Evolutionary conservation across 2,113 vertebrate species (phyloP), one percentile per base, ranked within the genome.

Genomic region (Tyrannus savana): DNA sequence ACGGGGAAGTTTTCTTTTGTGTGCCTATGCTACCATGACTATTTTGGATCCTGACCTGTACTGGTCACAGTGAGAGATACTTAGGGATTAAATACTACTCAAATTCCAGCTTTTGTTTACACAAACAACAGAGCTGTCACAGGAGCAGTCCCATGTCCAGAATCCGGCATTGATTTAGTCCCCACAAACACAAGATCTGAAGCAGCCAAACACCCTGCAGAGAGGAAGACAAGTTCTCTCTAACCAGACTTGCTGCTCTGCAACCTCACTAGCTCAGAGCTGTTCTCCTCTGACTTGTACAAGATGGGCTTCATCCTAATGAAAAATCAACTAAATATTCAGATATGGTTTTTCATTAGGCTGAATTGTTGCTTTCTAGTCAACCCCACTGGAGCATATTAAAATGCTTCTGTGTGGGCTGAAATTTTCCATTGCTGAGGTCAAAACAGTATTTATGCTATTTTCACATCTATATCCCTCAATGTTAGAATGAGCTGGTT

Each of bases 341-440:
- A 63, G 60, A 49, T 44, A 12, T 0, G 2, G 1, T 23, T 87
- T 87, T 85, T 46, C 6, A 0, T 87, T 76, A 63, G 30, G 46
- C 27, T 25, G 35, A 56, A 41, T 76, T 68, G 6, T 49, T 83
- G 17, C n/a, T 73, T 82, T 90, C 66, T 53, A 42, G 52, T 16
- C 52, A 82, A 5, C 24, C 16, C 12, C 52, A 31, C 30, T 25
- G 6, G 7, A 37, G 7, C 19, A 55, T 2, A 5, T 47, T 47
- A 35, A 78, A 91, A 69, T 22, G 46, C 14, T 79, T 74, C 37
- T 41, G 15, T 22, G n/a, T 22, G 28, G 30, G 66, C 30, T 77
- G 78, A 84, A 89, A 79, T 93, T 69, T 91, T 94, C 58, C 28
- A 39, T 15, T 35, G 23, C 46, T 73, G 63, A 85, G 62, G 41